Conservation (phyloP, 2,113 vertebrate genomes). For the Alectura lathami region DNA sequence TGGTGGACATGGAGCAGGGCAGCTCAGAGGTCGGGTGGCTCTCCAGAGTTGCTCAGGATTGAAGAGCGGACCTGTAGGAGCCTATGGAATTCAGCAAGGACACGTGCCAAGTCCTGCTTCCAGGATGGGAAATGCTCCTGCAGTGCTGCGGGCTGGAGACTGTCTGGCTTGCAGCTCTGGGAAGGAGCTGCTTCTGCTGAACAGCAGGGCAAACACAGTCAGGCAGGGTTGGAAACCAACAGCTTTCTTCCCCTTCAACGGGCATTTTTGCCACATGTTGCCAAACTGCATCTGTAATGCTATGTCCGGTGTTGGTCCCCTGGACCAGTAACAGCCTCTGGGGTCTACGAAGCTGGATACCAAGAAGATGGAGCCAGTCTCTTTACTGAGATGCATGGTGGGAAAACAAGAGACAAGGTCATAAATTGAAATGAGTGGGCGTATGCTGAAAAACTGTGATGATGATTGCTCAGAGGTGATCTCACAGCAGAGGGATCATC, state of each 20-base stretch:
- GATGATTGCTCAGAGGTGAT: neutral
- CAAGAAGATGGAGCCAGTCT: neutral
- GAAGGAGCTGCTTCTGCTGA: neutral
- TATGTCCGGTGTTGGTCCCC: neutral
- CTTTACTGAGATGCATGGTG: neutral
- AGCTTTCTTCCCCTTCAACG: neutral
- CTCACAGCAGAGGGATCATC: neutral
- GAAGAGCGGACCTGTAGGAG: neutral
- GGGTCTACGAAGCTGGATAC: neutral
- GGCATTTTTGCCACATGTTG: neutral
- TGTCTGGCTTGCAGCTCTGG: neutral
- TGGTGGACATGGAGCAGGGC: neutral
- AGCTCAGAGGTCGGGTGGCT: neutral
- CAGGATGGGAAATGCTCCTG: neutral
- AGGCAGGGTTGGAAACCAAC: neutral
- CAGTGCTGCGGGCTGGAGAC: neutral
- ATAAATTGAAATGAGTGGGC: neutral
- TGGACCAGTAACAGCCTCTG: neutral
- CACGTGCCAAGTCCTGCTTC: neutral
- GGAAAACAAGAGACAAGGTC: neutral
- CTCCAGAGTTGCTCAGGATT: accelerated
- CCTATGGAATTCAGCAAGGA: neutral
- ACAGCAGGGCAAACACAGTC: neutral
- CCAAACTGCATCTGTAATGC: neutral
- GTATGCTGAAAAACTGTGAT: neutral